Conservation (phyloP, 2,888 invertebrate genomes). For the Ptilodon capucinus region DNA sequence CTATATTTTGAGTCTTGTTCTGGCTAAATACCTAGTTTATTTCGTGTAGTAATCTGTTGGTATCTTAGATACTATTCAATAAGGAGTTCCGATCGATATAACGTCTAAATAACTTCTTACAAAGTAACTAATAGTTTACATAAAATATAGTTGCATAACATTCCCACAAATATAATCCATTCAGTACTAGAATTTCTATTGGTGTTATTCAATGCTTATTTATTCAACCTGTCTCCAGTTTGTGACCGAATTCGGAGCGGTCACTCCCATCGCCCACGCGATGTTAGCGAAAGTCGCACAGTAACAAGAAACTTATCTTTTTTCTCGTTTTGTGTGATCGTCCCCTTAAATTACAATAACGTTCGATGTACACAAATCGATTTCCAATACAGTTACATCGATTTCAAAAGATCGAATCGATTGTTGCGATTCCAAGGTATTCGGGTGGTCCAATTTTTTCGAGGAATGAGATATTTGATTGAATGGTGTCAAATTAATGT, state of each 20-base stretch:
- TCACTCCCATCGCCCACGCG: slow-evolving; percentile 54
- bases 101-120: background rate
- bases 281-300: slow-evolving; percentile 38
- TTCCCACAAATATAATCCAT: background rate
- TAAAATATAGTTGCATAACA: background rate
- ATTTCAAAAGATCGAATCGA: slow-evolving; percentile 48
- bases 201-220: slow-evolving; percentile 39
- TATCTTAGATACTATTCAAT: too few relatives aligned
- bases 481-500: slow-evolving; percentile 21
- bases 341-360: slow-evolving; percentile 33
- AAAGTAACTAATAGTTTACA: background rate
- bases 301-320: slow-evolving; percentile 44
- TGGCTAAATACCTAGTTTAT: too few relatives aligned
- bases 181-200: slow-evolving; percentile 19
- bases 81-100: background rate
- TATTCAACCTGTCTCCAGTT: slow-evolving; percentile 71
- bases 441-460: slow-evolving; percentile 26
- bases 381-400: slow-evolving; percentile 44
- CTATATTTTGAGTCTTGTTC: too few relatives aligned
- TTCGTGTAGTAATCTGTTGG: too few relatives aligned
- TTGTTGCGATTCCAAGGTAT: slow-evolving; percentile 40
- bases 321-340: slow-evolving; percentile 42
- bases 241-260: slow-evolving; percentile 59
- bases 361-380: slow-evolving; percentile 36
- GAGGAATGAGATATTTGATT: slow-evolving; percentile 1